Base-by-base conservation (phyloP, 2,797 vertebrate genomes). In the Acestrorhynchus altus region DNA sequence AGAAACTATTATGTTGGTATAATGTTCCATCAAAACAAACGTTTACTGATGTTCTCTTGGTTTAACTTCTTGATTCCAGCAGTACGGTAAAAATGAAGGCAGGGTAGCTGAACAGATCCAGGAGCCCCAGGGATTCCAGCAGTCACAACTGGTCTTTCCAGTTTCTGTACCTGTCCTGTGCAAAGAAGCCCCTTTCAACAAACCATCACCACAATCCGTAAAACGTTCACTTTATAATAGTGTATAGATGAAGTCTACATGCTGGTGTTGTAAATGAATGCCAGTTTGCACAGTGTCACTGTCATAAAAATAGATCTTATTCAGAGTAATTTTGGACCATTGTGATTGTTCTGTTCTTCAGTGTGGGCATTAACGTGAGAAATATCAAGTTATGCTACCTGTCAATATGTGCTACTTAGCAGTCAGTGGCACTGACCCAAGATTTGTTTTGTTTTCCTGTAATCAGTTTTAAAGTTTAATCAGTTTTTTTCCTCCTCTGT, bases 111-210 rank as follows among this genome's bases (percentile, higher is more conserved):
- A 28, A 59, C 16, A 54, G 16, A 63, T 20, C 46, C 44, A 44
- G 18, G 20, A 15, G 31, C 46, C 65, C 12, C 77, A 78, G 13
- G 16, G 15, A 18, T 52, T 59, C 15, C 77, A 78, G 0, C 9
- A 42, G 10, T 79, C 79, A 7, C 84, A 88, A 15, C 63, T 86
- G 11, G 85, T 89, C 61, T 87, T 88, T 1, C 87, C 92, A 0
- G 82, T 89, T 13, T 89, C 88, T 0, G 88, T 90, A 1, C 90
- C 91, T 0, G 81, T 87, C 35, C 49, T 79, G 20, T 39, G 6
- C 4, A 46, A 59, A 65, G 63, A 77, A 2, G 12, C 70, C 8
- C 5, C 46, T n/a, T 57, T 39, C n/a, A 51, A 22, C 54, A 61
- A 44, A 35, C 7, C 31, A 15, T 73, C 49, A 54, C 8, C 35